Base-by-base conservation (phyloP, 2,113 vertebrate genomes). In the Amphilophus citrinellus region DNA sequence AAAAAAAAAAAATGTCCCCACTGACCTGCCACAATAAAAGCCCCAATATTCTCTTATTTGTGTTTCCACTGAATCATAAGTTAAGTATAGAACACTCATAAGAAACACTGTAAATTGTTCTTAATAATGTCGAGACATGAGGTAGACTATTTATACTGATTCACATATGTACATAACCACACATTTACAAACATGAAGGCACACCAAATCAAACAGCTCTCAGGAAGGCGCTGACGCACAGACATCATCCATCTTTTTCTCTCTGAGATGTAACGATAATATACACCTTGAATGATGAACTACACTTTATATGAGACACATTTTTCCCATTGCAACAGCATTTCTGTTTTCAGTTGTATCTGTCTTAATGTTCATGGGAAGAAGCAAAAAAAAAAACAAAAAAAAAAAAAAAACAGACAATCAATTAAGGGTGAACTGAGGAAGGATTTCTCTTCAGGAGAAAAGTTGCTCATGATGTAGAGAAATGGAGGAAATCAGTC, bases 51-150 rank as follows among this genome's bases (percentile, higher is more conserved):
- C 80, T 82, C 61, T 59, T 77, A 56, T 24, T 58, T 71, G 62
- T 59, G 11, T 86, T 83, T 85, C 75, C 65, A 77, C 14, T 75
- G 66, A 93, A 86, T 90, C 81, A 85, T 89, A 61, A 87, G 83
- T 77, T 71, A 77, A 79, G 76, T 22, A 80, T 9, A 84, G 13
- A 35, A 3, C 5, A 32, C 13, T 20, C 60, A 75, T 53, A 77
- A 50, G 15, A 30, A 37, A 66, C 7, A 42, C 7, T 44, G 88
- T 90, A 89, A 94, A 91, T 89, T 14, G 82, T 86, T 88, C 75
- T 44, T 87, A 83, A 86, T 78, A 91, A 80, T 79, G 83, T 82
- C 18, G 14, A 85, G 68, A 82, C 82, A 22, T 77, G 62, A 77
- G 18, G 30, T 15, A 35, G 22, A 18, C 44, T 76, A 37, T 79